These are phyloP conservation scores for Lepidochitona cinerea DNA, from an alignment of 2,888 invertebrate species.

Conservation along the genomic window DNA sequence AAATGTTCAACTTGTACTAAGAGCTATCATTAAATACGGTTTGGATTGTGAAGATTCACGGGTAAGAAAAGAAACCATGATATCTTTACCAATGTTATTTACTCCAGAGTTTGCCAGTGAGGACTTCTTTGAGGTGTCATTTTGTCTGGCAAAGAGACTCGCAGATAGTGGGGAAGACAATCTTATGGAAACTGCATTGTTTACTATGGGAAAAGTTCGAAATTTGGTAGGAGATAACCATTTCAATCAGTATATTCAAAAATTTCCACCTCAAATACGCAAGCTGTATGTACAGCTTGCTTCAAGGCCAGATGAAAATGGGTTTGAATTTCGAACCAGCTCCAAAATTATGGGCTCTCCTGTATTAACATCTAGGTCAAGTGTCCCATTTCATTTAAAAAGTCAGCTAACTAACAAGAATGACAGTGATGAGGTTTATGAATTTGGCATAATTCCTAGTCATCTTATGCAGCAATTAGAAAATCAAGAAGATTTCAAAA, in stretches of 20 bases:
- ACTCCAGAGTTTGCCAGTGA: slow-evolving; percentile 70
- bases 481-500: slow-evolving; percentile 76
- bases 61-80: slow-evolving; percentile 68
- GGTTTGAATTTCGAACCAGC: slow-evolving; percentile 3
- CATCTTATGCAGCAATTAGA: slow-evolving; percentile 69
- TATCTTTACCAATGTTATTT: slow-evolving; percentile 70
- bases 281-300: slow-evolving; percentile 56
- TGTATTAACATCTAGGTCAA: not conserved
- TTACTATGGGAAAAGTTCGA: slow-evolving; percentile 69
- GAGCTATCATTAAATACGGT: slow-evolving; percentile 68
- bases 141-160: slow-evolving; percentile 63
- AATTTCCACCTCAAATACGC: slow-evolving; percentile 54
- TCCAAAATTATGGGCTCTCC: not conserved
- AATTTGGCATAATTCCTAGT: slow-evolving; percentile 72
- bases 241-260: slow-evolving; percentile 64
- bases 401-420: slow-evolving; percentile 5
- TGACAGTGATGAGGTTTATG: slow-evolving; percentile 28
- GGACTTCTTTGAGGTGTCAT: slow-evolving; percentile 68
- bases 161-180: slow-evolving; percentile 63
- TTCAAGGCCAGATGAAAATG: slow-evolving; percentile 26
- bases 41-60: slow-evolving; percentile 66
- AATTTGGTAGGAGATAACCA: slow-evolving; percentile 67
- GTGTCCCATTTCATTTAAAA: not conserved
- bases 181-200: slow-evolving; percentile 60
- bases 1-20: slow-evolving; percentile 69